These are phyloP conservation scores for Xerus rutilus DNA, from an alignment of 2,797 vertebrate species.

Conservation along the genomic window DNA sequence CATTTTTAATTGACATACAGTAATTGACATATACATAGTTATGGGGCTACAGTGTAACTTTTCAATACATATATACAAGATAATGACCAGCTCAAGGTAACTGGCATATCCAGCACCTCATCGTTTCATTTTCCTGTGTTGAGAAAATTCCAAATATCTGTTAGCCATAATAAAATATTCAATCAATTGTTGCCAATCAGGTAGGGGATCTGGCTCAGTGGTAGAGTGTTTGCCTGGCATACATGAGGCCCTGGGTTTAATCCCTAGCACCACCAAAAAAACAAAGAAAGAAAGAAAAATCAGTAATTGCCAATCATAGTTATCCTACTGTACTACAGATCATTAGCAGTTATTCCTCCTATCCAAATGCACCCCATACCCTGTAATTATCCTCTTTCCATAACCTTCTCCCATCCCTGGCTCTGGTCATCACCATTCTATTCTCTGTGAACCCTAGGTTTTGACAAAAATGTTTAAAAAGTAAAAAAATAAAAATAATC, in stretches of 20 bases:
- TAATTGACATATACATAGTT: background rate
- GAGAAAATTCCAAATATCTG: background rate
- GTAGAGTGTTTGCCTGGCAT: no score
- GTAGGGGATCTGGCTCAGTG: no score
- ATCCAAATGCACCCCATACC: background rate
- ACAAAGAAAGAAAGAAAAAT: no score
- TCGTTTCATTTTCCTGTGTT: background rate
- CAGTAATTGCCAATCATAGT: background rate
- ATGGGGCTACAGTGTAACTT: background rate
- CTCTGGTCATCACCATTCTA: no score
- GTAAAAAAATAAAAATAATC: no score
- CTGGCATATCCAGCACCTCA: background rate
- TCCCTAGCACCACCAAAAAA: no score
- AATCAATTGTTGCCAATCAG: no score
- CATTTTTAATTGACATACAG: background rate
- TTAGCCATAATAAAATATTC: no score
- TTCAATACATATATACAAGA: background rate
- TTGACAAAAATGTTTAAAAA: background rate
- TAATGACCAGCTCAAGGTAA: background rate
- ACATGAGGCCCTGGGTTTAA: no score
- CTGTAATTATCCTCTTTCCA: background rate
- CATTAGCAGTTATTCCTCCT: background rate
- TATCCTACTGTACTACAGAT: background rate
- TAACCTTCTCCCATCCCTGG: no score
- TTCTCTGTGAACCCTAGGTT: background rate